A percentile compares a stretch with the other conserved stretches of the same genome.
Evolutionary conservation across 2,888 invertebrate species (phyloP).

Genomic region (Drosophila incognita): DNA sequence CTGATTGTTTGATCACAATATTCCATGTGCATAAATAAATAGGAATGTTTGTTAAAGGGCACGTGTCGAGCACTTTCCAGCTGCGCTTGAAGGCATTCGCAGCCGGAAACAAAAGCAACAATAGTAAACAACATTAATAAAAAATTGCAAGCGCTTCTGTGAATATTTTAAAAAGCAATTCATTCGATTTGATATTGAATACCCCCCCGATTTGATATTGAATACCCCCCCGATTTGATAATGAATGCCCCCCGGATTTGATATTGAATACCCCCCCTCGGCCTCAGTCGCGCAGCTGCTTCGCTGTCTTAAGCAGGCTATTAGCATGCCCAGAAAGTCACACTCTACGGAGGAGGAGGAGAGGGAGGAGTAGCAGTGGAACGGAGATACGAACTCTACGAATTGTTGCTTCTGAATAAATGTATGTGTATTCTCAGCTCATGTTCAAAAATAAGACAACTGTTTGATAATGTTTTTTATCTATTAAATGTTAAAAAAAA

Average conservation of each 20-base stretch:
- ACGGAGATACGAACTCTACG: neutral
- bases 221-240: conserved; percentile 45
- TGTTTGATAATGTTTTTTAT: neutral
- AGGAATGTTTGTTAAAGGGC: neutral
- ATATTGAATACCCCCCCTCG: too few species aligned
- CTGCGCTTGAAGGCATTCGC: conserved; percentile 5
- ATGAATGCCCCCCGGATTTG: conserved; percentile 54
- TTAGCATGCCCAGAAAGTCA: conserved; percentile 66
- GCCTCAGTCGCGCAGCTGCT: conserved; percentile 1
- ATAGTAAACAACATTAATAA: conserved; percentile 26
- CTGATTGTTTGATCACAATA: neutral
- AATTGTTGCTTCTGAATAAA: conserved; percentile 14
- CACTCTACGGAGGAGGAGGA: conserved; percentile 11
- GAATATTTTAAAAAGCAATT: conserved; percentile 63
- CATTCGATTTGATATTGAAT: conserved; percentile 52
- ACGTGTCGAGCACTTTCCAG: conserved; percentile 25
- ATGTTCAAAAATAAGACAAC: neutral
- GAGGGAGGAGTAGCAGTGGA: neutral
- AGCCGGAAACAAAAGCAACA: conserved; percentile 35
- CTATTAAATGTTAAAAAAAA: neutral
- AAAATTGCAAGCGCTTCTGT: conserved; percentile 43
- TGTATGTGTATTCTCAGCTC: conserved; percentile 6
- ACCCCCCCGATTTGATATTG: conserved; percentile 39
- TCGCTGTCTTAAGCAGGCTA: conserved; percentile 64
- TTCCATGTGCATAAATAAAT: neutral